Evolutionary conservation across 2,888 invertebrate genomes (phyloP).

Genomic region (Paralinhomoeus sp.): DNA sequence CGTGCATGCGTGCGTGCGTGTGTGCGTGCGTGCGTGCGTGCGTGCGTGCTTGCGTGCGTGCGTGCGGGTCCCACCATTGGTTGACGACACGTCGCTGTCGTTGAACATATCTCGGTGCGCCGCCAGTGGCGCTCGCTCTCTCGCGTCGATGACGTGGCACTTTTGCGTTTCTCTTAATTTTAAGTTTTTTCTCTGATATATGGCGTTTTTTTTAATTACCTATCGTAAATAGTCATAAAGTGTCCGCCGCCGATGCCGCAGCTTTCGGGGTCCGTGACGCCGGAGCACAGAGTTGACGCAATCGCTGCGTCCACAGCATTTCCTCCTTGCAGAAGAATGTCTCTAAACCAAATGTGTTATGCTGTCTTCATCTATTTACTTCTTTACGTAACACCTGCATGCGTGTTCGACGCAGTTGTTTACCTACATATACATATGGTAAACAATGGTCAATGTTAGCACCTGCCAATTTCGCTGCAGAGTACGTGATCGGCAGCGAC

Average conservation of each 20-base stretch:
- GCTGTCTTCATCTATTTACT: too few relatives aligned
- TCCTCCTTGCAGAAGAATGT: conserved; percentile 39
- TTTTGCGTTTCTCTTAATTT: conserved; percentile 4
- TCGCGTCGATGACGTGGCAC: conserved; percentile 26
- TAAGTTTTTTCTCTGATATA: too few relatives aligned
- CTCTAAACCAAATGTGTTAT: conserved; percentile 28
- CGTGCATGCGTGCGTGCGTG: too few relatives aligned
- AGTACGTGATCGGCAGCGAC: conserved; percentile 22
- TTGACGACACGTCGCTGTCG: conserved; percentile 11
- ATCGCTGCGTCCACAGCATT: conserved; percentile 57
- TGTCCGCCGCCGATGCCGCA: conserved; percentile 71
- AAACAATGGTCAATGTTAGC: too few relatives aligned
- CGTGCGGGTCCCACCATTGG: conserved; percentile 10
- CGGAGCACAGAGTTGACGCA: conserved; percentile 57
- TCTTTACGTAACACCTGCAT: too few relatives aligned
- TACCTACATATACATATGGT: neutral
- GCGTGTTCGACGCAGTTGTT: neutral
- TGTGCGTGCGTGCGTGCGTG: too few relatives aligned
- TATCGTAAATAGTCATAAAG: conserved; percentile 50
- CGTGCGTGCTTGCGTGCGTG: too few relatives aligned
- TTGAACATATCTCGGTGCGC: conserved; percentile 34
- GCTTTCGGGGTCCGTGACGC: conserved; percentile 52
- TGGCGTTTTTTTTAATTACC: conserved; percentile 12
- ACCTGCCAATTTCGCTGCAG: conserved; percentile 17
- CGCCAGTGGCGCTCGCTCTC: conserved; percentile 31